Conservation (phyloP, 2,888 invertebrate species). For the Erpobdella octoculata region DNA sequence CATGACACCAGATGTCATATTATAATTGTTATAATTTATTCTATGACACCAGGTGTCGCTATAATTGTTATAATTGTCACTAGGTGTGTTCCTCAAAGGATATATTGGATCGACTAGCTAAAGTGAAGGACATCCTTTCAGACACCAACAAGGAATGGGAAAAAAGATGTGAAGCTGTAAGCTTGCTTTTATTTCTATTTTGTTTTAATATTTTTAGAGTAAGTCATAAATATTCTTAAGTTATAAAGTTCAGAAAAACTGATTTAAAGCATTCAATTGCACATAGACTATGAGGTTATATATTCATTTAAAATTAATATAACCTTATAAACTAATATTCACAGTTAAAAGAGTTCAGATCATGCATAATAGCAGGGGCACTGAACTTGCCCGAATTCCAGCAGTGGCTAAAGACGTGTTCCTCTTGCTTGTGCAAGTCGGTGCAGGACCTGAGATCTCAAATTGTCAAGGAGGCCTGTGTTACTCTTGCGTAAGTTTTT, state of each 20-base stretch:
- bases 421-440: constrained; percentile 42
- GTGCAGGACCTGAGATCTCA: constrained; percentile 61
- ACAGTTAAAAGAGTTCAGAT: constrained; percentile 76
- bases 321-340: neutral
- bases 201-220: neutral
- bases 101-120: constrained; percentile 70
- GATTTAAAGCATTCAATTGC: too few relatives aligned
- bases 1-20: constrained; percentile 29
- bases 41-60: neutral
- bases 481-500: constrained; percentile 75
- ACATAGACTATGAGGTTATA: too few relatives aligned
- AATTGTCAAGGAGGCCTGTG: constrained; percentile 89
- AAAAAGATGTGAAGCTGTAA: constrained; percentile 79
- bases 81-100: constrained; percentile 73
- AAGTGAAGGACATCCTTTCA: constrained; percentile 66
- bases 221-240: neutral
- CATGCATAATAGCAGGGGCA: constrained; percentile 73
- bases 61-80: neutral
- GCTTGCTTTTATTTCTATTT: constrained; percentile 40
- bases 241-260: too few relatives aligned
- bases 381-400: constrained; percentile 67
- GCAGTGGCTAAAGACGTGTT: constrained; percentile 68
- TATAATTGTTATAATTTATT: neutral
- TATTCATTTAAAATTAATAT: neutral
- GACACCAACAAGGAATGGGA: constrained; percentile 86